Evolutionary conservation across 2,888 invertebrate genomes (phyloP), one percentile per base, ranked within the genome.

Genomic region (Trachelus iudaicus): DNA sequence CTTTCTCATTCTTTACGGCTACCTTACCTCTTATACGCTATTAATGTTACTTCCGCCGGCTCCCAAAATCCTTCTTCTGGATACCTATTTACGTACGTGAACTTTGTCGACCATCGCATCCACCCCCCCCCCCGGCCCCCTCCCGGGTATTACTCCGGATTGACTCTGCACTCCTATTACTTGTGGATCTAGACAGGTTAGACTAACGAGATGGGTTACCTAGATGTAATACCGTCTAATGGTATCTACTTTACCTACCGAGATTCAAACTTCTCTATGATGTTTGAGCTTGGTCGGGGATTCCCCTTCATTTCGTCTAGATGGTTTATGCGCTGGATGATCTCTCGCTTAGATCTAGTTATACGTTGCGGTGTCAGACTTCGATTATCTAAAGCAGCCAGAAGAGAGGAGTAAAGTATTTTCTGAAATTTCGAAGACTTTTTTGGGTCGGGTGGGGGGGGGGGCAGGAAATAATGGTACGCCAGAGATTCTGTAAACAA

Each of bases 191-290:
- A 23, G 56, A 56, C 56, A 56, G 56, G 56, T 23, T 56, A 56
- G 56, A 56, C 56, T 56, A 56, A 56, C 56, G 56, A 56, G 56
- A 31, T 71, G 30, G 71, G 35, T 73, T 34, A 74, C 23, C 34
- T 71, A 71, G 30, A 34, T 13, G 33, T 30, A 74, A 74, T 31
- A 23, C 34, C 33, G 35, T 34, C 35, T 37, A 73, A 76, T 34
- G 33, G 34, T 23, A 56, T 56, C 56, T 56, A 56, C 56, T 9
- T 56, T 56, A 56, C 56, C 56, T 56, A 23, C 56, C 15, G 56
- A 56, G 56, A 56, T 37, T n/a, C 30, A 71, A 35, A 69, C 77
- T 75, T 77, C 73, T 76, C 73, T 34, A 79, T 15, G 35, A 15
- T 11, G 34, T 75, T 34, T 30, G 69, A 56, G 12, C 23, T 23